Base-by-base conservation (phyloP, 2,113 vertebrate species). In the Arenaria interpres region DNA sequence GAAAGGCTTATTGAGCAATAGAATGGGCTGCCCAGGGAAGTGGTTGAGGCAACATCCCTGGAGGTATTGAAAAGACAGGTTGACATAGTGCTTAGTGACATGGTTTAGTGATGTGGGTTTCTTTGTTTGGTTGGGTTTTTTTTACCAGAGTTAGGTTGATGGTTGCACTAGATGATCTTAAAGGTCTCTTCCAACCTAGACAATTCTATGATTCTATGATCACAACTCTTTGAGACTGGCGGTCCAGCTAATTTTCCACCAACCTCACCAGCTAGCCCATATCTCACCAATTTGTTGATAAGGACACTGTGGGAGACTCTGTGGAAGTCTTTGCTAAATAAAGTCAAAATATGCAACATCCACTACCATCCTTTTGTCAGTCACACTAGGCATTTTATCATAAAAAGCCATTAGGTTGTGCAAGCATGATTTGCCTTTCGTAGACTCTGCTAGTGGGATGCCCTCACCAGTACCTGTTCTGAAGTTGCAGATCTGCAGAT, bases 271-370 rank as follows among this genome's bases (percentile, higher is more conserved):
- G 9, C 23, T 20, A 60, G 14, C 14, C 20, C 7, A 12, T 15
- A 24, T 60, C 37, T 75, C 45, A 54, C 18, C 0, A 0, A 4
- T 23, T 32, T 75, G 32, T 6, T 71, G 5, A 54, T 14, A 60
- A 54, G 39, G n/a, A 39, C 41, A 39, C 45, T n/a, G 9, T 11
- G 27, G 11, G 21, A 62, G 2, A 45, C 0, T 1, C 10, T 14
- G 12, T 68, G 22, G 59, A 64, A 78, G 60, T 4, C n/a, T 83
- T 64, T 69, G 23, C 39, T 41, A 68, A 63, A 68, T 53, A 53
- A 46, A 63, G 5, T 35, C 21, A 30, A 68, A 83, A 7, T 67
- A 22, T 41, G 16, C 46, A 67, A 56, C 17, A 72, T 27, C 24
- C 24, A 24, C 12, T 45, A 39, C 17, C 17, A 51, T 45, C 12